Evolutionary conservation across 1,140 invertebrate species (phyloP), one percentile per base, ranked within the genome.

Genomic region (Drosophila azteca): DNA sequence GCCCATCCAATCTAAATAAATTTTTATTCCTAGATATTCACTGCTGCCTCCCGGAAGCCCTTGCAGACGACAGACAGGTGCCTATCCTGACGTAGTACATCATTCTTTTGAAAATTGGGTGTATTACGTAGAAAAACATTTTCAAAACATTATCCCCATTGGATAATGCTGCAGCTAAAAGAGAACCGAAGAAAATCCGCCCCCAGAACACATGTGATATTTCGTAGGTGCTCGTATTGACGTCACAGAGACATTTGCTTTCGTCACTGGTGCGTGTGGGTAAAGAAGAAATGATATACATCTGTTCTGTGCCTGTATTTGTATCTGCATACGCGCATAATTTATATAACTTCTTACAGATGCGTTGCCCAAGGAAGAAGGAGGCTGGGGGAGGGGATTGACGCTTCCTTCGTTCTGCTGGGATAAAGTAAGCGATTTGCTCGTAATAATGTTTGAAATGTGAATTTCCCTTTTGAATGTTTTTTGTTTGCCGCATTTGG

Each of bases 231-330:
- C 17, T 49, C 2, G 11, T 20, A 48, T 74, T 74, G 70, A 75
- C 71, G 71, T 75, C 70, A 75, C 54, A 7, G 48, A 66, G 71
- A 66, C 71, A 48, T 50, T 17, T 46, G 70, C 43, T 41, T 65
- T 66, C 71, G 71, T 74, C 71, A 74, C 53, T 2, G 39, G 48
- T 68, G 29, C 41, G 24, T 44, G 39, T 24, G 50, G 45, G 46
- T 48, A 51, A 22, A 44, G n/a, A 17, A 39, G 35, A 13, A 39
- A 13, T 39, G 9, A 13, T 39, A 8, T 39, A 39, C 11, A 13
- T 11, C 9, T 39, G 35, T 13, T 35, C 9, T 35, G 31, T 11
- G 3, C 9, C 2, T 35, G 31, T 11, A 11, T 35, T 3, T 39
- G 35, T 13, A 13, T 39, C 9, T 39, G 9, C 4, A 35, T 43